Evolutionary conservation across 1,140 invertebrate genomes (phyloP), one percentile per base, ranked within the genome.

Genomic region (Cotesia vestalis): DNA sequence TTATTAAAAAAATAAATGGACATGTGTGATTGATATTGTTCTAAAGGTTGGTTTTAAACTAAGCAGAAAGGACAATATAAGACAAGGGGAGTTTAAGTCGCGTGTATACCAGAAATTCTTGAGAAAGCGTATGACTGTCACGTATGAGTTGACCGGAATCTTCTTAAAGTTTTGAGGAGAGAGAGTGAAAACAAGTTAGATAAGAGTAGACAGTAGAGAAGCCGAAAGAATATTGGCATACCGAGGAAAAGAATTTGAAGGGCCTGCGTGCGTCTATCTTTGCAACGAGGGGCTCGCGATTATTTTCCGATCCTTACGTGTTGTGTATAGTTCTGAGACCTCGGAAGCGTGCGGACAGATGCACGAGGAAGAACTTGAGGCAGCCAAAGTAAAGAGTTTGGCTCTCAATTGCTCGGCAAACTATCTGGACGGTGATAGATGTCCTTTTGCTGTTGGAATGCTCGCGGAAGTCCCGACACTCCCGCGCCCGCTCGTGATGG

Each of bases 181-280:
- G 6, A 57, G 17, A 68, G 55, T 67, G 40, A 62, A 64, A 53
- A 27, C 40, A 53, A 66, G 64, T 52, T 34, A 1, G 64, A 46
- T 38, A 14, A 11, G 35, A 38, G 14, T 12, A 53, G 63, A 66
- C 12, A 27, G 27, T 27, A 27, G 27, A 27, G 3, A 35, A 5
- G 27, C 8, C 12, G 36, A 36, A 78, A 77, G 80, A 85, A 87
- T 87, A 85, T 87, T 86, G 84, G 84, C 84, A 86, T 87, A 85
- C 84, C 84, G 84, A 66, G 79, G 82, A 86, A 85, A 86, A 85
- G 84, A 86, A 86, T 86, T 86, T 75, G 12, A 4, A 55, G 17
- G 12, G 12, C 17, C 12, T 20, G 12, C 53, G n/a, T 72, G 60
- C 71, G 38, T 70, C 67, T 70, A 71, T 70, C 68, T 69, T 35